Evolutionary conservation across 2,797 vertebrate genomes (phyloP), one percentile per base, ranked within the genome.

Genomic region (Lates japonicus): DNA sequence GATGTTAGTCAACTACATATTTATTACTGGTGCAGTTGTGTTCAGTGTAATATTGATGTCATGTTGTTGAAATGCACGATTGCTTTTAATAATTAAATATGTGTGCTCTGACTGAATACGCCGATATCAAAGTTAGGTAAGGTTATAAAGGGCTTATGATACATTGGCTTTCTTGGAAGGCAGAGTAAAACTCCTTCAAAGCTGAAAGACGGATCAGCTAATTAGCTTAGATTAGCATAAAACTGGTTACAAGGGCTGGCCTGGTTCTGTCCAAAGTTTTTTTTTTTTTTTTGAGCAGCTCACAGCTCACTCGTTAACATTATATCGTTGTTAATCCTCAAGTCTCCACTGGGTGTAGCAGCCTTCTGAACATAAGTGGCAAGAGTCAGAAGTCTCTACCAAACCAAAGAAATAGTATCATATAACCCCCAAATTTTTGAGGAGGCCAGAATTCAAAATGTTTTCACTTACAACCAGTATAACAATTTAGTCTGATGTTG

Each of bases 191-290:
- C n/a, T n/a, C 51, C 25, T 9, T 35, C n/a, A 19, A 0, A 31
- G 33, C 12, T 59, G 20, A n/a, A n/a, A 66, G 60, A 19, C 35
- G 13, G 22, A 68, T 22, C 19, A 44, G 35, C 52, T 37, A 37
- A 65, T 66, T 8, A 59, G 42, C 68, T 78, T 63, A 71, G 3
- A 20, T 59, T 42, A 59, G 61, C 54, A 44, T 35, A 16, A 54
- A 39, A 41, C 4, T 54, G 48, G 16, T 59, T 46, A 37, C 35
- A 62, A 57, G 19, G 10, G 55, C 39, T 14, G 7, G 31, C 14
- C 25, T 6, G 44, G 33, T 16, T 44, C 31, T 25, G 3, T 57
- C 33, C 39, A 55, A 22, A 25, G 60, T 46, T 25, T 11, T 31
- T 35, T 35, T 35, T 3, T 35, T 35, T 35, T 35, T 35, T 35